Conservation (phyloP, 2,113 vertebrate species). For the rat (Rattus norvegicus) region GRCr8 NC_086039.1:76012001-76012500, state of each 20-base stretch:
- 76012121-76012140: neutral
- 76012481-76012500: slow-evolving; percentile 32
- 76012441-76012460: neutral
- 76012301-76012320: neutral
- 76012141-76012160: slow-evolving; percentile 24
- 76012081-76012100: neutral
- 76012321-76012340: neutral
- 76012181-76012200: neutral
- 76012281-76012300: neutral
- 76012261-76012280: neutral
- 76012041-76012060: neutral
- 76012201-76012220: neutral
- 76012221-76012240: neutral
- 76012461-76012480: neutral
- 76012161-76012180: neutral
- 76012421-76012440: neutral
- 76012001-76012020: neutral
- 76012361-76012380: neutral
- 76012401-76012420: neutral
- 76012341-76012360: neutral
- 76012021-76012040: neutral
- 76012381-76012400: neutral
- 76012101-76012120: neutral
- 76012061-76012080: slow-evolving; percentile 3
- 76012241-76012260: neutral